A percentile compares a stretch with the other conserved stretches of the same genome.
These are phyloP conservation scores for Salminus brasiliensis DNA, from an alignment of 2,113 vertebrate genomes.

Conservation along the genomic window DNA sequence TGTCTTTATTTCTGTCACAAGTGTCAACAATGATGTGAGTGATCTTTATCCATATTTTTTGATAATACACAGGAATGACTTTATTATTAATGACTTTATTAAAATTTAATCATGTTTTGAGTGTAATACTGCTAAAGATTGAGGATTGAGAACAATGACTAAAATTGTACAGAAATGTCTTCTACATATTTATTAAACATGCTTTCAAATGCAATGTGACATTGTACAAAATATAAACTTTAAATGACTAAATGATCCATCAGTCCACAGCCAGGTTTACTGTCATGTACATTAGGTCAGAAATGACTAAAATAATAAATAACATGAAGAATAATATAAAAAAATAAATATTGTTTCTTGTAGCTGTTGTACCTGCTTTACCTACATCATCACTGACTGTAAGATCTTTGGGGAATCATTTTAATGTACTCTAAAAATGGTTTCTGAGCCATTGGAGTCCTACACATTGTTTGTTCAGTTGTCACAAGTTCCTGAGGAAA, in stretches of 20 bases:
- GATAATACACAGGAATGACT: no score
- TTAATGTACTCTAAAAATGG: not conserved
- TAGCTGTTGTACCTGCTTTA: not conserved
- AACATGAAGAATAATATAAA: not conserved
- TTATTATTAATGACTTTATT: no score
- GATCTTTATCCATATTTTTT: no score
- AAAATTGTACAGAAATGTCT: no score
- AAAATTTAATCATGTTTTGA: no score
- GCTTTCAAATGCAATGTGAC: not conserved
- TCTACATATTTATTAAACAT: not conserved
- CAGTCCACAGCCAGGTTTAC: no score
- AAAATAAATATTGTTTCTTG: not conserved
- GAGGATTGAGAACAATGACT: no score
- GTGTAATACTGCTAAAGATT: no score
- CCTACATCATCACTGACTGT: not conserved
- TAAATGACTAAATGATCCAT: not conserved
- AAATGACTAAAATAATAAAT: not conserved
- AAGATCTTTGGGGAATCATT: not conserved
- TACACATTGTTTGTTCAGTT: not conserved
- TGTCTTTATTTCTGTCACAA: no score
- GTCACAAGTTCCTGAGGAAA: not conserved
- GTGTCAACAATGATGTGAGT: no score
- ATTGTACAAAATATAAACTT: not conserved
- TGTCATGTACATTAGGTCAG: not conserved
- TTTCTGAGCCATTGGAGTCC: not conserved